These are phyloP conservation scores for Sycophaga agraensis DNA, from an alignment of 1,140 invertebrate species.

Conservation along the genomic window DNA sequence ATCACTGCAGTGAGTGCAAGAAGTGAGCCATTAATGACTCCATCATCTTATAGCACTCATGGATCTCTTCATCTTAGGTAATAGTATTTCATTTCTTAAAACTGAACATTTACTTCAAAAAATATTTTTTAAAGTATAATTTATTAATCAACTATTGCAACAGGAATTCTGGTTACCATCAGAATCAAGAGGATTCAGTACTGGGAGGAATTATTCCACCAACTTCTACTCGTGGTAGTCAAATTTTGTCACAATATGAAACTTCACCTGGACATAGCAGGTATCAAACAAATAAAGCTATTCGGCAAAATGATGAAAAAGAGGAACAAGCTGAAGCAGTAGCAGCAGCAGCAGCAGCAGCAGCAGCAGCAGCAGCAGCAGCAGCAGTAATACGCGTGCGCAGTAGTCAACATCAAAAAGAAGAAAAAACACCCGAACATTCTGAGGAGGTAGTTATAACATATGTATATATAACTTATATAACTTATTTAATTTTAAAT, in stretches of 20 bases:
- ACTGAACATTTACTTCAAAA: no score
- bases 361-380: conserved; percentile 6
- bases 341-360: background rate
- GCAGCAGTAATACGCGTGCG: background rate
- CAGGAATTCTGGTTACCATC: conserved; percentile 26
- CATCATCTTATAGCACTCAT: background rate
- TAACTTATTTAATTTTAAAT: background rate
- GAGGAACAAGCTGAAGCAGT: conserved; percentile 14
- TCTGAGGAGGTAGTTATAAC: conserved; percentile 2
- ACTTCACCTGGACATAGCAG: conserved; percentile 29
- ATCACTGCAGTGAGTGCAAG: conserved; percentile 41
- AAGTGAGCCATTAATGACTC: conserved; percentile 42
- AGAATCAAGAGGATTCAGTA: conserved; percentile 35
- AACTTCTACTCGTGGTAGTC: conserved; percentile 30
- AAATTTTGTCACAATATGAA: conserved; percentile 37
- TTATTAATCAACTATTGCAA: background rate
- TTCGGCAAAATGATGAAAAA: conserved; percentile 24
- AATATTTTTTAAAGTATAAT: no score
- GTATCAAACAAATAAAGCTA: no score
- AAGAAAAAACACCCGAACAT: background rate
- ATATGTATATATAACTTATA: background rate
- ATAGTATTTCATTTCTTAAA: no score
- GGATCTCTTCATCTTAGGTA: conserved; percentile 11
- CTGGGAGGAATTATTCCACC: conserved; percentile 36
- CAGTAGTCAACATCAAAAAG: background rate